phyloP scores from a whole-genome alignment of 37 sponge, comb jelly and placozoan species.

The Halisarca cf. caerulea region DNA sequence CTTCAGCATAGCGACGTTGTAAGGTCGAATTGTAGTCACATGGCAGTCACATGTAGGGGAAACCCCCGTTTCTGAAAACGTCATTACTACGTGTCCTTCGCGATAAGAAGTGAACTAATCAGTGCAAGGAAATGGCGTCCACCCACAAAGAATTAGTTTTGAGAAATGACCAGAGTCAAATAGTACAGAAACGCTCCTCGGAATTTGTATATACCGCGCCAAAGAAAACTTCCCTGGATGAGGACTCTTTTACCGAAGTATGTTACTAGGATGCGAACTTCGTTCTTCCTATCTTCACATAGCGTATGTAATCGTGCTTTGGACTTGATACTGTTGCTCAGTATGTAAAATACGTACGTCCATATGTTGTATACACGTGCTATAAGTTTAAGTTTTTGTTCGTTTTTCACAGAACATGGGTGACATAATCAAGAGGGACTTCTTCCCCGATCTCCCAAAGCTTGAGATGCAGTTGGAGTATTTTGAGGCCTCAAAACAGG shows the following conservation, averaged over 20 bases:
- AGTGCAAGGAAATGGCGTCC: not conserved
- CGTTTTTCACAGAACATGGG: slow-evolving; percentile 75
- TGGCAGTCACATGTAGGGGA: too few relatives aligned
- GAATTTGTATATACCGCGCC: not conserved
- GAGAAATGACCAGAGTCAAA: not conserved
- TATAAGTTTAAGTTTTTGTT: too few relatives aligned
- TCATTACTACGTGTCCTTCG: too few relatives aligned
- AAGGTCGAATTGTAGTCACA: too few relatives aligned
- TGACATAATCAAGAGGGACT: slow-evolving; percentile 86
- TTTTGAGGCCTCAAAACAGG: slow-evolving; percentile 54
- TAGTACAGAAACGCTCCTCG: not conserved
- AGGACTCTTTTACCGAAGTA: slow-evolving; percentile 82
- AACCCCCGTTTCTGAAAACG: too few relatives aligned
- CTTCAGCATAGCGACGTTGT: too few relatives aligned
- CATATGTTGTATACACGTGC: too few relatives aligned
- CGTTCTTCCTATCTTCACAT: too few relatives aligned
- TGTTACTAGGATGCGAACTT: not conserved
- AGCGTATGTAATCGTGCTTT: not conserved
- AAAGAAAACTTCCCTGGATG: slow-evolving; percentile 60
- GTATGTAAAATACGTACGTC: too few relatives aligned
- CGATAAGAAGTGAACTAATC: too few relatives aligned
- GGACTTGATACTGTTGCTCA: too few relatives aligned
- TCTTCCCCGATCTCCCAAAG: slow-evolving; percentile 91
- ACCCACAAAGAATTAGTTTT: not conserved
- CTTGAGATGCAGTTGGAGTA: slow-evolving; percentile 78